Percentiles rank a stretch among this genome's conserved stretches.
Conservation (phyloP, 2,797 vertebrate genomes). For the Manis crassicaudata region DNA sequence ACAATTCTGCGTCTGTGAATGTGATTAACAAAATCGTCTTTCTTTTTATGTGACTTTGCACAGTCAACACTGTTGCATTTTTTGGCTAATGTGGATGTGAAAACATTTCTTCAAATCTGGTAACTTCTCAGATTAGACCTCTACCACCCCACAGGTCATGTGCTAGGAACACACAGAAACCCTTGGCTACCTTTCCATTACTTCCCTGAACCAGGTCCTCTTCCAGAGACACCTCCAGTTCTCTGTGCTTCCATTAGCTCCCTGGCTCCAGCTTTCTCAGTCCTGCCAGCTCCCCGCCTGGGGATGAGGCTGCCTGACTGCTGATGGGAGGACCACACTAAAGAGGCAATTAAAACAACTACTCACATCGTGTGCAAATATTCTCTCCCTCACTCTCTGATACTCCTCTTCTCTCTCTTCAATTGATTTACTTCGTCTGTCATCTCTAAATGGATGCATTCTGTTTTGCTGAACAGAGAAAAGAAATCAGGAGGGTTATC, state of each 20-base stretch:
- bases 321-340: constrained; percentile 79
- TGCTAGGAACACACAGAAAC: background rate
- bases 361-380: constrained; percentile 97
- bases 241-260: background rate
- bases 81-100: background rate
- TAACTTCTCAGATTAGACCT: background rate
- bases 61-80: background rate
- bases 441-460: constrained; percentile 92
- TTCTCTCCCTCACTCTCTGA: constrained; percentile 95
- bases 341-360: constrained; percentile 90
- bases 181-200: background rate
- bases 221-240: constrained; percentile 29
- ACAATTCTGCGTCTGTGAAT: background rate
- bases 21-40: background rate
- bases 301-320: constrained; percentile 80
- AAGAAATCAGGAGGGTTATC: constrained; percentile 88
- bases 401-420: constrained; percentile 98
- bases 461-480: constrained; percentile 91
- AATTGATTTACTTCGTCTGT: constrained; percentile 96
- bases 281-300: constrained; percentile 55
- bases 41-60: background rate
- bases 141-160: background rate
- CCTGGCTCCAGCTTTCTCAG: background rate
- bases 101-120: background rate
- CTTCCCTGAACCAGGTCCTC: constrained; percentile 56